These are phyloP conservation scores for Mya arenaria DNA, from an alignment of 1,140 invertebrate genomes.

Conservation along the genomic window DNA sequence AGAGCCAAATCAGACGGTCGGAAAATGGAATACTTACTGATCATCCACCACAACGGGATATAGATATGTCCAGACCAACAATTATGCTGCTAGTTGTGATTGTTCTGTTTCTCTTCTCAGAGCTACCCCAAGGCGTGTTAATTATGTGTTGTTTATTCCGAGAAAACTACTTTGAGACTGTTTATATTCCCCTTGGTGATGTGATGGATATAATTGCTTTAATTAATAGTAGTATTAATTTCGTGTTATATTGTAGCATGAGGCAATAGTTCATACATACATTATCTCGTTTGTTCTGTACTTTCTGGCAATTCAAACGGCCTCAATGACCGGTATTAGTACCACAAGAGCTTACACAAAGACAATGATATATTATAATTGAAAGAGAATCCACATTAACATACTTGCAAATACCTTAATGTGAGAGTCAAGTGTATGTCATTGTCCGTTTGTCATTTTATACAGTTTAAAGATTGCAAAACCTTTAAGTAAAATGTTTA, in stretches of 20 bases:
- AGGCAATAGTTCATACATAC: constrained; percentile 94
- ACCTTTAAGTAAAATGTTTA: too few species aligned
- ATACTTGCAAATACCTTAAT: too few species aligned
- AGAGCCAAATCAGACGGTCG: constrained; percentile 38
- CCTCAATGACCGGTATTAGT: too few species aligned
- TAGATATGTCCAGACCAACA: constrained; percentile 92
- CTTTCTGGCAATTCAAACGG: background rate
- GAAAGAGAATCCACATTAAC: too few species aligned
- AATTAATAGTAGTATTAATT: constrained; percentile 95
- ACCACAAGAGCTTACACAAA: too few species aligned
- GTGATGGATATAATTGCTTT: constrained; percentile 95
- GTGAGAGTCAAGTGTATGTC: too few species aligned
- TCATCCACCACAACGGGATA: background rate
- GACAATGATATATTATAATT: too few species aligned
- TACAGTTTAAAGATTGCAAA: too few species aligned
- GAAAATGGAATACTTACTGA: background rate
- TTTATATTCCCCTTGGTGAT: constrained; percentile 87
- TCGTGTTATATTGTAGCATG: constrained; percentile 96
- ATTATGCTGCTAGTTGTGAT: constrained; percentile 94
- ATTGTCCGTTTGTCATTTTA: too few species aligned
- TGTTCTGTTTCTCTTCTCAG: constrained; percentile 91
- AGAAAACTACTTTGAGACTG: constrained; percentile 68
- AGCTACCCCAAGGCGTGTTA: constrained; percentile 87
- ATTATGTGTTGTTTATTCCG: constrained; percentile 76
- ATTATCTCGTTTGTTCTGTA: constrained; percentile 87